Conservation (phyloP, 2,113 vertebrate genomes). For the Picathartes gymnocephalus region DNA sequence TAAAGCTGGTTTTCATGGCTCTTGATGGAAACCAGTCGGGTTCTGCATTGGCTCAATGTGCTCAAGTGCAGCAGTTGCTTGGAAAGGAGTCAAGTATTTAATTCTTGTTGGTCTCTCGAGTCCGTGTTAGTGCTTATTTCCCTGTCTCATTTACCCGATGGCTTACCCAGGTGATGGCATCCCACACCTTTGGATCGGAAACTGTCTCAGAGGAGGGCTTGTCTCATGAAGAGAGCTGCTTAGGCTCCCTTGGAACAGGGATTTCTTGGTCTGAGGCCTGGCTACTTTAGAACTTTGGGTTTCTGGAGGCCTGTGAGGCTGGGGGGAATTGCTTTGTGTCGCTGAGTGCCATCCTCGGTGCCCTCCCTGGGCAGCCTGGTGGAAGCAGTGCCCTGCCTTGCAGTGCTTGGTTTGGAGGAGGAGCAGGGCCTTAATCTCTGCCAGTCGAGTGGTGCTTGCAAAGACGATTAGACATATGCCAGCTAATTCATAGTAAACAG, state of each 20-base stretch:
- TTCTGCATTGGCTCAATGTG: not conserved
- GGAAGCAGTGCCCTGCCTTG: not conserved
- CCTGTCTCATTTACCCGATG: not conserved
- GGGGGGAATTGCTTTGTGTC: not conserved
- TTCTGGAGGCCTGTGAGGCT: not conserved
- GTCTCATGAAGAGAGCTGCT: not conserved
- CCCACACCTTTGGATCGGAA: not conserved
- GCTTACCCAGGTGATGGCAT: not conserved
- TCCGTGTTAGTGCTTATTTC: not conserved
- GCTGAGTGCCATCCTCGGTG: not conserved
- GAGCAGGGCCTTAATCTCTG: constrained; percentile 36
- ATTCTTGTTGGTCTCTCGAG: not conserved
- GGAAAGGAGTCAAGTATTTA: not conserved
- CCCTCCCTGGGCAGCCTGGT: not conserved
- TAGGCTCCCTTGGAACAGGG: not conserved
- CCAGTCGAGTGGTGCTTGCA: not conserved
- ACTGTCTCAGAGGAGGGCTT: not conserved
- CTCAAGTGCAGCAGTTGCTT: not conserved
- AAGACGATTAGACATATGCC: constrained; percentile 69
- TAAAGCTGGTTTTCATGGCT: not conserved
- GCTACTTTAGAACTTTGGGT: fast-evolving
- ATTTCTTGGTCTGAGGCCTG: not conserved
- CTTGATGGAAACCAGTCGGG: not conserved
- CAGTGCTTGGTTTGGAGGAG: not conserved
- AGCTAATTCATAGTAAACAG: constrained; percentile 61